Evolutionary conservation across 2,797 vertebrate genomes (phyloP).

Genomic region (Tympanoctomys barrerae): DNA sequence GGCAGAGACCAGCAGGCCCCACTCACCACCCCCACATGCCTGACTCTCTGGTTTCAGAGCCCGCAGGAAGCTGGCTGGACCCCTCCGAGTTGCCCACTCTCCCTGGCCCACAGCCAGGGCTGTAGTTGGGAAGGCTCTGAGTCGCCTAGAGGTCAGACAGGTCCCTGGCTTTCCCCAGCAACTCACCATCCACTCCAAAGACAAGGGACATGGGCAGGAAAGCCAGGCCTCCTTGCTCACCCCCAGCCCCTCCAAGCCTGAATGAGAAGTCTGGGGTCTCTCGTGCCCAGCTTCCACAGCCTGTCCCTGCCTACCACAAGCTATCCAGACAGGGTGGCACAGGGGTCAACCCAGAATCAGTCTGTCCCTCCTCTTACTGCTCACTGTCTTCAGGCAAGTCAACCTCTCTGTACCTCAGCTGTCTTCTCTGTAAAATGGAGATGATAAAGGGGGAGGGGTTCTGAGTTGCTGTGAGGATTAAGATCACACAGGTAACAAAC

Average conservation of each 20-base stretch:
- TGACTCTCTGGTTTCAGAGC: neutral
- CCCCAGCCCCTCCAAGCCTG: neutral
- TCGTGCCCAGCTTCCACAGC: neutral
- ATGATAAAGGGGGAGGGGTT: neutral
- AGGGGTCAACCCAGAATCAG: neutral
- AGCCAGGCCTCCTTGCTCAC: neutral
- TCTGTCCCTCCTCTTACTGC: neutral
- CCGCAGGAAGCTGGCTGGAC: neutral
- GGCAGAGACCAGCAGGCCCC: neutral
- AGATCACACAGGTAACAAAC: neutral
- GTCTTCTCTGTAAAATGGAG: neutral
- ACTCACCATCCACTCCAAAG: neutral
- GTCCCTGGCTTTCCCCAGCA: neutral
- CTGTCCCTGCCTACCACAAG: rapidly evolving
- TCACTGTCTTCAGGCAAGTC: rapidly evolving
- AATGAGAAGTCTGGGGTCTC: neutral
- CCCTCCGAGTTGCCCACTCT: neutral
- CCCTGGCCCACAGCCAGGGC: neutral
- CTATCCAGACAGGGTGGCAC: neutral
- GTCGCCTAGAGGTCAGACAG: neutral
- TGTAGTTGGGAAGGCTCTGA: neutral
- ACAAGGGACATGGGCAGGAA: neutral
- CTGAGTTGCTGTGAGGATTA: neutral
- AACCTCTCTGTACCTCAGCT: neutral
- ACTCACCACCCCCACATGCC: too few species aligned